Evolutionary conservation across 2,113 vertebrate genomes (phyloP).

Genomic region (Oreocharis arfaki): DNA sequence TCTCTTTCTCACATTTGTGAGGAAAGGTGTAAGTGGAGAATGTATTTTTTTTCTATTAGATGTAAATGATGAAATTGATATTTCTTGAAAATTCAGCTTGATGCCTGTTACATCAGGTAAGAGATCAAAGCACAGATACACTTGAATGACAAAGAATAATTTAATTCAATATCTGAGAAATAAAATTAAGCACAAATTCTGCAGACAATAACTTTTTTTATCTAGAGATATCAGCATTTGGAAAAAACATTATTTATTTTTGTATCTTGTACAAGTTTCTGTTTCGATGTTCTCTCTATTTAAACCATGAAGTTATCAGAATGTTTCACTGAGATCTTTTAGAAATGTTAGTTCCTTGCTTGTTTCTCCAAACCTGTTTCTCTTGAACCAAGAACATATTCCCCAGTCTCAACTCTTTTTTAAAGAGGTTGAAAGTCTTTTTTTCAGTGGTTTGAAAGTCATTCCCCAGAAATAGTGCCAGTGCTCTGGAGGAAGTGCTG

Average conservation of each 20-base stretch:
- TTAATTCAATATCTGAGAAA: slow-evolving; percentile 18
- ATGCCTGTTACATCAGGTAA: background rate
- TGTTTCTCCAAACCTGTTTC: background rate
- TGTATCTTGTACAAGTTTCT: background rate
- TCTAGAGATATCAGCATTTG: background rate
- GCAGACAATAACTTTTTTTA: background rate
- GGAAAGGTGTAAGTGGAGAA: background rate
- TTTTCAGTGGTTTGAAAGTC: background rate
- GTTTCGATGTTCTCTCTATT: background rate
- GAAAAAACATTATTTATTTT: background rate
- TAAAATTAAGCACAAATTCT: background rate
- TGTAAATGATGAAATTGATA: background rate
- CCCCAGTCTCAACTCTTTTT: background rate
- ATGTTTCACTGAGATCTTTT: background rate
- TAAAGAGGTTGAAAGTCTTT: background rate
- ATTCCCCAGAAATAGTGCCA: background rate
- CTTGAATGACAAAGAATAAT: background rate
- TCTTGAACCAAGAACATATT: background rate
- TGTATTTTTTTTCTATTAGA: background rate
- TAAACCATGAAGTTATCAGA: background rate
- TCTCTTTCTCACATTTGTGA: background rate
- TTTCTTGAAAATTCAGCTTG: background rate
- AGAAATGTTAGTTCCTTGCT: background rate
- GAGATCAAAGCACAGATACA: slow-evolving; percentile 43
- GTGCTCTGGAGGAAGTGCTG: background rate